Evolutionary conservation across 2,113 vertebrate species (phyloP).

Genomic region (Tragelaphus buxtoni): DNA sequence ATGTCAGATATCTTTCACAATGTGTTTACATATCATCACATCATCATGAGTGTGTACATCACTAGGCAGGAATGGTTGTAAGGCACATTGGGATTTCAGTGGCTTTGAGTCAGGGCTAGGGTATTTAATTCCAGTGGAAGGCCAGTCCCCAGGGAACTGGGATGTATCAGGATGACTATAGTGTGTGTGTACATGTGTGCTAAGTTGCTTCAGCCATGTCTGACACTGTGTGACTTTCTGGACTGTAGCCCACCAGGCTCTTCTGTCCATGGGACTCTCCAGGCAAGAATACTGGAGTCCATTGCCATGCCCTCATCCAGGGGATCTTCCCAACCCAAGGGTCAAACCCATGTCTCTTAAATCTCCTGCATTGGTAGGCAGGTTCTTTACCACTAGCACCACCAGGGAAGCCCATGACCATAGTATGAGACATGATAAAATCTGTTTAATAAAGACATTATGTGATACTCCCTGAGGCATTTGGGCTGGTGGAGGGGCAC

Average conservation of each 20-base stretch:
- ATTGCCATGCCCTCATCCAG: neutral
- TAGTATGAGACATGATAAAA: neutral
- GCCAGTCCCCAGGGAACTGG: fast-evolving
- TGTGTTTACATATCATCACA: neutral
- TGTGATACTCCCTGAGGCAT: neutral
- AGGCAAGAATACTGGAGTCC: neutral
- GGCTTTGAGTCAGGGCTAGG: neutral
- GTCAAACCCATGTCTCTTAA: neutral
- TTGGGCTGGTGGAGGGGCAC: neutral
- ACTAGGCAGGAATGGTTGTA: neutral
- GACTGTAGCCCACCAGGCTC: neutral
- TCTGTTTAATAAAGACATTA: neutral
- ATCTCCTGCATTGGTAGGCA: neutral
- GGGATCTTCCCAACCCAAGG: neutral
- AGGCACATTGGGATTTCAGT: neutral
- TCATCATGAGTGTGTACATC: neutral
- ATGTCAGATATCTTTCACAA: neutral
- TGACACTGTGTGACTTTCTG: neutral
- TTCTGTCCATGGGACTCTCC: neutral
- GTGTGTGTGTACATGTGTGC: neutral
- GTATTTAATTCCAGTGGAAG: neutral
- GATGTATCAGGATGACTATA: neutral
- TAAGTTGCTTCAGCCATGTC: neutral
- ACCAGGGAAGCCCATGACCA: neutral
- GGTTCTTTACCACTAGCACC: neutral